Base-by-base conservation (phyloP, 64 coral and sea anemone species). In the Trachythela sp. region DNA sequence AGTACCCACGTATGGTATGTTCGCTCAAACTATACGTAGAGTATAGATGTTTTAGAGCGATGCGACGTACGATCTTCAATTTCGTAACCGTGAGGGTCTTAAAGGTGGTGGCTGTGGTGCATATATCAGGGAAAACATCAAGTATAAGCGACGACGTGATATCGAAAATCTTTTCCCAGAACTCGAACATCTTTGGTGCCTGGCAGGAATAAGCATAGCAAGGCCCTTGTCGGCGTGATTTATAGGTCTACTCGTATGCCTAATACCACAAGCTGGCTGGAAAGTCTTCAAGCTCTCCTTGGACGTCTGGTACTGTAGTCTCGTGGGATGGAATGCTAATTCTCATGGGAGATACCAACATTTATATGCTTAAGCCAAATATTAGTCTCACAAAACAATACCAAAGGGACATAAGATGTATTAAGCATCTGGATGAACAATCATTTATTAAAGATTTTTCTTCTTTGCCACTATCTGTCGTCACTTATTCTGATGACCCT, bases 161-260 rank as follows among this genome's bases (percentile, higher is more conserved):
- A 85, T 86, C 34, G 87, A 89, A 35, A 89, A 80, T 0, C 24
- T 26, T 10, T 34, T 77, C 4, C 87, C 92, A 40, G 77, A 84
- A n/a, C 6, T 85, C 3, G 91, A 92, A 39, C 86, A 92, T 67
- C 67, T 84, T 67, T 88, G 75, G 77, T 92, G 27, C 86, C 33
- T 22, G 86, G 86, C 0, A 7, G 54, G n/a, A 89, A 92, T 27
- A 92, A 88, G 30, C 76, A 88, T 20, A 52, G 49, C 22, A 52
- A 52, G 22, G 1, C 1, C 22, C 49, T 52, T 11, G 13, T 52
- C 22, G 49, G 49, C 1, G 49, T 52, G 49, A 52, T 52, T 1
- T 52, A 11, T 52, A 52, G 49, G 22, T 52, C 1, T 1, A 20
- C 13, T 52, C 22, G 13, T 15, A 11, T 52, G 8, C 1, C 22